Percentiles rank a stretch among this genome's conserved stretches.
Evolutionary conservation across 2,888 invertebrate genomes (phyloP).

Genomic region (Autographa pulchrina): DNA sequence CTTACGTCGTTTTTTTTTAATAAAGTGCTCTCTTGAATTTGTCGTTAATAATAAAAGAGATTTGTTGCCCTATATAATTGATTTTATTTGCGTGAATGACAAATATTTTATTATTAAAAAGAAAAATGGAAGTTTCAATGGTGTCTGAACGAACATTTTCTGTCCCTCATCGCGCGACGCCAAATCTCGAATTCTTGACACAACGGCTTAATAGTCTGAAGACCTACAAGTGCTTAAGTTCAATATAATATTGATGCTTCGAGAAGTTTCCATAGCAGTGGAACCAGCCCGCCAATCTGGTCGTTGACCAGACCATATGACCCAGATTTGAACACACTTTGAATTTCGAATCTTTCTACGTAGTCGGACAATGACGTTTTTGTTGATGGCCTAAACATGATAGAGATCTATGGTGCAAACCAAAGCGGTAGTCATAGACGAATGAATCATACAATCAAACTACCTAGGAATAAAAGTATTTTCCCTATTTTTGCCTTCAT

Average conservation of each 20-base stretch:
- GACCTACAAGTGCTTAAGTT: constrained; percentile 31
- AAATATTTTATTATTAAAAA: too few relatives aligned
- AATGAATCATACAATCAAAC: neutral
- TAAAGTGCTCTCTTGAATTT: too few relatives aligned
- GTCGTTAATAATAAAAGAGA: too few relatives aligned
- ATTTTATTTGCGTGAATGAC: too few relatives aligned
- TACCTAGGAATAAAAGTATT: neutral
- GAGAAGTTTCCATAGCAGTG: constrained; percentile 22
- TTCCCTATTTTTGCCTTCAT: neutral
- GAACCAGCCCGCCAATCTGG: constrained; percentile 41
- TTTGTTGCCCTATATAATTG: too few relatives aligned
- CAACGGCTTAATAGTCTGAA: neutral
- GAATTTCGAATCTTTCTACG: constrained; percentile 21
- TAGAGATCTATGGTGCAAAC: neutral
- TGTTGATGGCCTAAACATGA: neutral
- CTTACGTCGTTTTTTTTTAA: too few relatives aligned
- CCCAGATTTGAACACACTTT: constrained; percentile 37
- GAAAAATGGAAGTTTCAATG: too few relatives aligned
- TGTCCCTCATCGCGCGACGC: too few relatives aligned
- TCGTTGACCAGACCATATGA: constrained; percentile 49
- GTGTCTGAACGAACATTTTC: too few relatives aligned
- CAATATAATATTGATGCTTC: constrained; percentile 47
- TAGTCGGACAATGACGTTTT: neutral
- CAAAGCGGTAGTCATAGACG: neutral
- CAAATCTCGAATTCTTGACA: neutral